Base-by-base conservation (phyloP, 2,797 vertebrate species). In the Cirrhinus mrigala region DNA sequence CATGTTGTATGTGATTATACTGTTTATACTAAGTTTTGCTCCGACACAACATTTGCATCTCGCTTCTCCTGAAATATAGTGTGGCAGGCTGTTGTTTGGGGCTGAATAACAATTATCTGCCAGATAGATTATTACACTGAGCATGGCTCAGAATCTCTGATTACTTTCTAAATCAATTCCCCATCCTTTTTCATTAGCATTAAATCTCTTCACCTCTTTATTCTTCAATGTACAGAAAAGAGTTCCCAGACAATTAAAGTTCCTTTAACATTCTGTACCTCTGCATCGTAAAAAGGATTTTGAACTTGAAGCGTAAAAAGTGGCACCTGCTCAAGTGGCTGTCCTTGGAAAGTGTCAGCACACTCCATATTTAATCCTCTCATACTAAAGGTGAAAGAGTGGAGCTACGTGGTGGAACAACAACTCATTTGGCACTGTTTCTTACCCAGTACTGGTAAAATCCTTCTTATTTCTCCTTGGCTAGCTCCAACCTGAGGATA, bases 381-480 rank as follows among this genome's bases (percentile, higher is more conserved):
- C 71, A 20, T 50, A 40, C n/a, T 54, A 24, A 66, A 79, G 58
- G 40, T 79, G 73, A 52, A 48, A 76, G 60, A 44, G 50, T 78
- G 37, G 33, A 60, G 37, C 56, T 44, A 78, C 37, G n/a, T 62
- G 37, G 44, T 27, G 73, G 50, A 70, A 56, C 37, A 24, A 24
- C 27, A 27, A 52, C 46, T 66, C 44, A 66, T 76, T 83, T 83
- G 73, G 6, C 73, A 54, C 22, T 6, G 37, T 54, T 83, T 74
- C 6, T 27, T 37, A 27, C 46, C 33, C 58, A 27, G 29, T 52
- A 64, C 20, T n/a, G 16, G 10, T 37, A 76, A 74, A 83, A 77
- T 83, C 60, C 73, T 64, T 83, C 60, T 68, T 76, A 68, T 83
- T 76, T 76, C 48, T 83, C 60, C 29, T 27, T 20, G 58, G 27